Evolutionary conservation across 35 echinoderm and acorn worm genomes (phyloP).

Genomic region (Eucidaris tribuloides): DNA sequence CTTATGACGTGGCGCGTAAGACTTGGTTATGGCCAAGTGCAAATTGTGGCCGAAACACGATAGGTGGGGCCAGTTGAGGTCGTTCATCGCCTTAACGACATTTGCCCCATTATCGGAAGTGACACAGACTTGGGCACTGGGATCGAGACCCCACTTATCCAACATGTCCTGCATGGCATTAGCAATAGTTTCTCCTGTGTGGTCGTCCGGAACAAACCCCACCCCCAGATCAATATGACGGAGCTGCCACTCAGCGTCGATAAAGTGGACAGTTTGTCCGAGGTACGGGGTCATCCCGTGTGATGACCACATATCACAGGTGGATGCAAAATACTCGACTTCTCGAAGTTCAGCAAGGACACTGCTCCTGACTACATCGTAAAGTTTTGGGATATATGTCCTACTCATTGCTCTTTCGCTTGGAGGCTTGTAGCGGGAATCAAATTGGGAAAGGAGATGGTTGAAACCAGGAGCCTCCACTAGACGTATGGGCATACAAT

Average conservation of each 20-base stretch:
- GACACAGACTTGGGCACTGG: constrained; percentile 11
- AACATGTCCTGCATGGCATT: neutral
- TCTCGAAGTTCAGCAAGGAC: too few relatives aligned
- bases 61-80: constrained; percentile 25
- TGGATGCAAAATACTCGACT: too few relatives aligned
- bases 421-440: too few relatives aligned
- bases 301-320: constrained; percentile 49
- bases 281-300: constrained; percentile 18
- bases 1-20: neutral
- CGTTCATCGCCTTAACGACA: constrained; percentile 8
- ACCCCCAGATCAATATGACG: constrained; percentile 1
- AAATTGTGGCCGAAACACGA: constrained; percentile 56
- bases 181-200: constrained; percentile 39
- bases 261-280: constrained; percentile 30
- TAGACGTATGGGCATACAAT: too few relatives aligned
- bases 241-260: constrained; percentile 22
- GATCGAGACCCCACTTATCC: constrained; percentile 9
- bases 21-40: constrained; percentile 51
- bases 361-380: too few relatives aligned
- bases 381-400: too few relatives aligned
- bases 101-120: constrained; percentile 50
- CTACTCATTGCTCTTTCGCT: too few relatives aligned
- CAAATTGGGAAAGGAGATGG: too few relatives aligned
- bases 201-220: constrained; percentile 9
- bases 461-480: too few relatives aligned